Conservation (phyloP, 92 coral and sea anemone genomes). For the Galaxea fascicularis region DNA sequence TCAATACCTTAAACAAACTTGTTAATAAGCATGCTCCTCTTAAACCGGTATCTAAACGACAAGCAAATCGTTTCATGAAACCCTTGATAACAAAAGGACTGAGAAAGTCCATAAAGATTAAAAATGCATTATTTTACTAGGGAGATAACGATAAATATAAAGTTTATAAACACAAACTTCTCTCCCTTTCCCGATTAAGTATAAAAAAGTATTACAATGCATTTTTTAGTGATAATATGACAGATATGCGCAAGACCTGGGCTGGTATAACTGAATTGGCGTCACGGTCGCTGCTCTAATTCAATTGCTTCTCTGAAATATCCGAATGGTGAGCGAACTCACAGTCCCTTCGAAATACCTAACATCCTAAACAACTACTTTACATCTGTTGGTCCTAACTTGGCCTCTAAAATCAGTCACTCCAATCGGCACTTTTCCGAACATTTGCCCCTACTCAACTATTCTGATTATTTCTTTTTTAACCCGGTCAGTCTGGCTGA, state of each 20-base stretch:
- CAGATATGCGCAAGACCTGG: conserved; percentile 1
- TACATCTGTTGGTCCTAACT: no score
- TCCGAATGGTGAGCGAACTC: conserved; percentile 7
- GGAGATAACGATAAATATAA: background rate
- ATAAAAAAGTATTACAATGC: background rate
- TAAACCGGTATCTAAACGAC: no score
- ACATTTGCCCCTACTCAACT: conserved; percentile 8
- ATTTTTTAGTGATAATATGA: background rate
- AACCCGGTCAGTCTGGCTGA: background rate
- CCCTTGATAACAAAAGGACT: no score
- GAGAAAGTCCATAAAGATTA: no score
- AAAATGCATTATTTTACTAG: background rate
- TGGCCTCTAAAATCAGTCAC: background rate
- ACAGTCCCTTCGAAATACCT: conserved; percentile 16
- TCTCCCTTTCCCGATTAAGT: background rate
- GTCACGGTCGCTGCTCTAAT: background rate
- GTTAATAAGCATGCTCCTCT: no score
- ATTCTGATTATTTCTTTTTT: background rate
- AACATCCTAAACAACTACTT: conserved; percentile 28
- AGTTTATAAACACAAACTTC: background rate
- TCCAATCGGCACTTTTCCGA: conserved; percentile 11
- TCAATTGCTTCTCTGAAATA: background rate
- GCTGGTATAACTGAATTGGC: conserved; percentile 8
- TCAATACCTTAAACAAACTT: no score
- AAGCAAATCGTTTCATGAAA: no score